These are phyloP conservation scores for Nomia melanderi DNA, from an alignment of 1,140 invertebrate species.

Conservation along the genomic window DNA sequence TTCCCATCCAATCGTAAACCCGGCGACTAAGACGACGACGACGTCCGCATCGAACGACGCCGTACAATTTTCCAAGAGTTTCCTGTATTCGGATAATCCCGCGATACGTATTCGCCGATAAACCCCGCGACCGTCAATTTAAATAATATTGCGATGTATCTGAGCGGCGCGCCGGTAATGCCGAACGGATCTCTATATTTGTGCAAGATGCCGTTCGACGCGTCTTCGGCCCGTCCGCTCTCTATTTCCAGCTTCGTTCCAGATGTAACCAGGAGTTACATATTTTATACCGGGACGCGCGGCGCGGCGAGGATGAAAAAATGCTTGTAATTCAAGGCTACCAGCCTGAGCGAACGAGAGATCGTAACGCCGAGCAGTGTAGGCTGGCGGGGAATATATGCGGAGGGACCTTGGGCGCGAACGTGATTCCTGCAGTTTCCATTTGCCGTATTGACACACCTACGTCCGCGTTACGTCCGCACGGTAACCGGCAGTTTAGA, in stretches of 20 bases:
- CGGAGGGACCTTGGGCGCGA: slow-evolving; percentile 27
- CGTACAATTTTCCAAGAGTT: slow-evolving; percentile 7
- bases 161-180: background rate
- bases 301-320: slow-evolving; percentile 2
- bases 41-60: background rate
- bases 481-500: slow-evolving; percentile 32
- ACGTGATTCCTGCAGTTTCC: slow-evolving; percentile 36
- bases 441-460: slow-evolving; percentile 49
- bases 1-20: background rate
- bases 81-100: slow-evolving; percentile 18
- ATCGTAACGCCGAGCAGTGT: slow-evolving; percentile 18
- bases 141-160: background rate
- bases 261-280: slow-evolving; percentile 52
- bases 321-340: slow-evolving; percentile 58
- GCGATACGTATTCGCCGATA: slow-evolving; percentile 35
- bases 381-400: slow-evolving; percentile 23
- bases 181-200: slow-evolving; percentile 38
- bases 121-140: background rate
- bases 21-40: background rate
- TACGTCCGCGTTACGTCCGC: slow-evolving; percentile 48
- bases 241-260: slow-evolving; percentile 37
- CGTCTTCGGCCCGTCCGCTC: slow-evolving; percentile 10
- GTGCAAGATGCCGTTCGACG: slow-evolving; percentile 18
- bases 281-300: slow-evolving; percentile 51
- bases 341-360: slow-evolving; percentile 1